phyloP scores from a whole-genome alignment of 2,888 invertebrate genomes.

The Hyalella azteca region DNA sequence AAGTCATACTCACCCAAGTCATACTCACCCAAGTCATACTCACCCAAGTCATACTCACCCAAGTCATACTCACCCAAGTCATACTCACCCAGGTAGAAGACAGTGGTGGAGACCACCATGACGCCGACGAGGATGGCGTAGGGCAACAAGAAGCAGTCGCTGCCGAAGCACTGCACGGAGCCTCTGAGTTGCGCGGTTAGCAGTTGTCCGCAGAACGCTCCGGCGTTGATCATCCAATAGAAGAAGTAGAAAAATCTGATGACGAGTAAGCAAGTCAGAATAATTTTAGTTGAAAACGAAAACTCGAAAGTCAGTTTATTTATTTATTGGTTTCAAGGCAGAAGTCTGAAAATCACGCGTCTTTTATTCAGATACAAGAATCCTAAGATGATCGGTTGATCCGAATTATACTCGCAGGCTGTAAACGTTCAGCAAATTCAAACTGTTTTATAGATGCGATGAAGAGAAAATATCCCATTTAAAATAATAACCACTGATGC shows the following conservation, averaged over 20 bases:
- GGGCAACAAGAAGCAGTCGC: slow-evolving; percentile 80
- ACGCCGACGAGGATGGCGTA: slow-evolving; percentile 43
- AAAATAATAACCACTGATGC: too few relatives aligned
- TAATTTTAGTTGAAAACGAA: too few relatives aligned
- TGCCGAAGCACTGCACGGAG: slow-evolving; percentile 75
- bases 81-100: slow-evolving; percentile 41
- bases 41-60: background rate
- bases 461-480: too few relatives aligned
- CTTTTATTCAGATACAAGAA: too few relatives aligned
- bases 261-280: too few relatives aligned
- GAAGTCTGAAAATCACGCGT: too few relatives aligned
- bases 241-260: slow-evolving; percentile 54
- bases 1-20: background rate
- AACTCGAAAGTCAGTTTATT: too few relatives aligned
- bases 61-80: background rate
- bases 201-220: slow-evolving; percentile 60
- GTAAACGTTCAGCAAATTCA: too few relatives aligned
- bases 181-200: slow-evolving; percentile 73
- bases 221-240: slow-evolving; percentile 58
- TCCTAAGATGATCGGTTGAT: too few relatives aligned
- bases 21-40: background rate
- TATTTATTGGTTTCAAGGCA: too few relatives aligned
- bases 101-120: slow-evolving; percentile 42
- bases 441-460: too few relatives aligned
- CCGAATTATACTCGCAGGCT: too few relatives aligned